Conservation (phyloP, 2,113 vertebrate genomes). For the Loxodonta africana region DNA sequence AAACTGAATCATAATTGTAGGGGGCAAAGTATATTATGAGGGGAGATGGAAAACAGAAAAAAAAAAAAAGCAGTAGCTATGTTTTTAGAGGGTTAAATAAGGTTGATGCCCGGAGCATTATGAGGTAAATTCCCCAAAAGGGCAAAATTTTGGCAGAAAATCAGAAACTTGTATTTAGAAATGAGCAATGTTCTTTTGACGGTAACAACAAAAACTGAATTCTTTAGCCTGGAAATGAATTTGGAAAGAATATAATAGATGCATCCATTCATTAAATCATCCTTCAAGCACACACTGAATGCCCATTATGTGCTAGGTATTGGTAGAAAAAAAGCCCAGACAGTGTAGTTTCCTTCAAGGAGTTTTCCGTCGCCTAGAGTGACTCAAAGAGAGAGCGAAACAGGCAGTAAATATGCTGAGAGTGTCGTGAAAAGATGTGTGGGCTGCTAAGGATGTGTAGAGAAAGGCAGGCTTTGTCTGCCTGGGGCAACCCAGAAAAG, state of each 20-base stretch:
- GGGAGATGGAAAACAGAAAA: not conserved
- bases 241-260: conserved; percentile 70
- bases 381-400: not conserved
- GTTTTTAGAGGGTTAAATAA: conserved; percentile 77
- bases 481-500: not conserved
- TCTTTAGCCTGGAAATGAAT: conserved; percentile 67
- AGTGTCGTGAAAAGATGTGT: not conserved
- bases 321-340: not conserved
- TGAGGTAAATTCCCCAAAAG: conserved; percentile 84
- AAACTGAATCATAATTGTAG: conserved; percentile 18
- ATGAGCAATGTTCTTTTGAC: conserved; percentile 62
- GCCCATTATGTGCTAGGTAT: not conserved
- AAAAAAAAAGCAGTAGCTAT: conserved; percentile 55
- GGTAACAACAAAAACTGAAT: conserved; percentile 47
- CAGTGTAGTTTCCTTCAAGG: not conserved
- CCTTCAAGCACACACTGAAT: conserved; percentile 20
- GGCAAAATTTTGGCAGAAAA: conserved; percentile 79
- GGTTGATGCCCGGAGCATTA: conserved; percentile 78
- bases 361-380: not conserved
- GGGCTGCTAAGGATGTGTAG: not conserved
- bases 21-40: not conserved
- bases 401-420: not conserved
- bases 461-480: not conserved
- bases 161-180: conserved; percentile 71
- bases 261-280: conserved; percentile 63